Base-by-base conservation (phyloP, 2,797 vertebrate genomes). In the Momotus momota region DNA sequence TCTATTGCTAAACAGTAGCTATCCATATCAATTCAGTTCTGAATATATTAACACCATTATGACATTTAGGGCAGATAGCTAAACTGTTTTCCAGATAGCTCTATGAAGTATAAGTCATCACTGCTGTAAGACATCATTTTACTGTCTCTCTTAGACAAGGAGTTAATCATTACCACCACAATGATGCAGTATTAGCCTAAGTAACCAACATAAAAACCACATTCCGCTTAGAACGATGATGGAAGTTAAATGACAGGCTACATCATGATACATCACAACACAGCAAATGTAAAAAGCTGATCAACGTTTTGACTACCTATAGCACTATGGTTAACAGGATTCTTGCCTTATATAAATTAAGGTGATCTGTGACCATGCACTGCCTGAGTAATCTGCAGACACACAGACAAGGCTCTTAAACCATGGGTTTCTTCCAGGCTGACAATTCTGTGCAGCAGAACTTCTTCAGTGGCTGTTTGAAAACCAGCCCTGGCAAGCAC, bases 11-110 rank as follows among this genome's bases (percentile, higher is more conserved):
- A 93, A 91, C 62, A 88, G 71, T 23, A 88, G 31, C 45, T 81
- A 83, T 61, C 49, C 74, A 7, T 65, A 84, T 55, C 17, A 60
- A 71, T 72, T 75, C 25, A 25, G 19, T 80, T 84, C 48, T 69
- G 60, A 81, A 82, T 33, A 35, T n/a, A 66, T 58, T 54, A 31
- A 33, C 58, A 48, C 20, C 5, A 6, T 66, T 81, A 69, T 17
- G 73, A 65, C 8, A 51, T 65, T 73, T 60, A 82, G 31, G 60
- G 46, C 23, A 88, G 55, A 54, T 9, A 92, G n/a, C 13, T 84
- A 69, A 95, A 48, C 43, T 88, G 3, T 86, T 95, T 94, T 88
- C 80, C 88, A 90, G 62, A 64, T 46, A 77, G 33, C 11, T 89
- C 13, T 61, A 74, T 15, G 31, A 38, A 78, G 15, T 51, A 3